Evolutionary conservation across 2,888 invertebrate species (phyloP), one percentile per base, ranked within the genome.

Genomic region (Drosophila mettleri): DNA sequence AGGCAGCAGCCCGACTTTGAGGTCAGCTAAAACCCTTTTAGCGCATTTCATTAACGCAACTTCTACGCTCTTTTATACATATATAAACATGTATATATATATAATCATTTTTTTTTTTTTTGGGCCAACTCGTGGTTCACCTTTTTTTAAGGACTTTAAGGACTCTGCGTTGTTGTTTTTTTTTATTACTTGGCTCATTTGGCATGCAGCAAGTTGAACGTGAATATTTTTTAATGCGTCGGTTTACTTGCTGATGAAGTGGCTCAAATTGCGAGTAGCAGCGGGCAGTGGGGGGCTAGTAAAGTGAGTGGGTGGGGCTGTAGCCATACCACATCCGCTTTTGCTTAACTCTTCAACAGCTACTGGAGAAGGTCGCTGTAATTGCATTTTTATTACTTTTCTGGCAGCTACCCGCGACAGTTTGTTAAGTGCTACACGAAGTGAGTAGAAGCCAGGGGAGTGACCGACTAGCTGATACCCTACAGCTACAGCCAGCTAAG

Each of bases 321-420:
- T 7, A 43, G 54, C 29, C 20, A 20, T 18, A 34, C 74, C 75
- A 57, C 74, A 68, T 65, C 53, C 68, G 57, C 55, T 65, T n/a
- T n/a, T 69, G 70, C 76, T 59, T 53, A 65, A 68, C 57, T 62
- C 29, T 54, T 51, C 66, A 27, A n/a, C 39, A 45, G 43, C 29
- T 27, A 27, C n/a, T 29, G 29, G 20, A n/a, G 16, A 63, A 36
- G 36, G 38, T 41, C 57, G 51, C 59, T 79, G 81, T 90, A 89
- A 89, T 90, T 90, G 90, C 88, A 89, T 83, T 89, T 89, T 89
- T 90, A 90, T 89, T 89, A 90, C 88, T 85, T 83, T 52, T 48
- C 41, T 59, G 68, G 46, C 63, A 43, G 72, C 54, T 52, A 66
- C 84, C 86, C 78, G 84, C 82, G 89, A 88, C 83, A 89, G 88